phyloP scores from a whole-genome alignment of 2,797 vertebrate genomes.

The Galaxias olidus region DNA sequence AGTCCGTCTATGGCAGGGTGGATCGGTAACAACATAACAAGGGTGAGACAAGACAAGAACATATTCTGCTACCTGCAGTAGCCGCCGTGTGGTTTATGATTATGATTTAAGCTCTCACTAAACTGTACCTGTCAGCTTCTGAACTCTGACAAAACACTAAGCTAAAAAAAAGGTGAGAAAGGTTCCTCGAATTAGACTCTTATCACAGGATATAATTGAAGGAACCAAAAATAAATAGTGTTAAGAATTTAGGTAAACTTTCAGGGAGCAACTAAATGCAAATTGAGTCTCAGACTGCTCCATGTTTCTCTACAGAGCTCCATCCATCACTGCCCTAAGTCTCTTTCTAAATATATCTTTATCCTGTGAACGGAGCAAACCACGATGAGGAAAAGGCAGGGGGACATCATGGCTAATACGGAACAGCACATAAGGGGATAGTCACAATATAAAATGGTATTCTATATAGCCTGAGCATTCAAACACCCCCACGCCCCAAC shows the following conservation, averaged over 20 bases:
- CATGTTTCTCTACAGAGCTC: slow-evolving; percentile 15
- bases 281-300: slow-evolving; percentile 6
- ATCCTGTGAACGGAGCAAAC: neutral
- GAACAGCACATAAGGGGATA: too few relatives aligned
- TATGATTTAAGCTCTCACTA: slow-evolving; percentile 39
- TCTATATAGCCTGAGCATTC: too few relatives aligned
- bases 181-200: slow-evolving; percentile 29
- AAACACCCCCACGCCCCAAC: too few relatives aligned
- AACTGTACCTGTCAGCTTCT: slow-evolving; percentile 44
- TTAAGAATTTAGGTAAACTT: neutral
- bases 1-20: too few relatives aligned
- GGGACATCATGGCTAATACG: neutral
- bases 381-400: neutral
- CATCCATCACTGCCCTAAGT: neutral
- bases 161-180: slow-evolving; percentile 38
- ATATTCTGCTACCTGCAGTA: slow-evolving; percentile 11
- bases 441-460: too few relatives aligned
- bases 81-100: slow-evolving; percentile 16
- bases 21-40: too few relatives aligned
- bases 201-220: neutral
- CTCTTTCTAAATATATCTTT: slow-evolving; percentile 12
- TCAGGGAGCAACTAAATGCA: neutral
- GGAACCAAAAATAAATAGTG: too few relatives aligned
- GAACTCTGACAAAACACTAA: slow-evolving; percentile 26
- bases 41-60: slow-evolving; percentile 10